Percentiles rank a stretch among this genome's conserved stretches.
Conservation (phyloP, 2,797 vertebrate genomes). For the Sebastes vulpes region DNA sequence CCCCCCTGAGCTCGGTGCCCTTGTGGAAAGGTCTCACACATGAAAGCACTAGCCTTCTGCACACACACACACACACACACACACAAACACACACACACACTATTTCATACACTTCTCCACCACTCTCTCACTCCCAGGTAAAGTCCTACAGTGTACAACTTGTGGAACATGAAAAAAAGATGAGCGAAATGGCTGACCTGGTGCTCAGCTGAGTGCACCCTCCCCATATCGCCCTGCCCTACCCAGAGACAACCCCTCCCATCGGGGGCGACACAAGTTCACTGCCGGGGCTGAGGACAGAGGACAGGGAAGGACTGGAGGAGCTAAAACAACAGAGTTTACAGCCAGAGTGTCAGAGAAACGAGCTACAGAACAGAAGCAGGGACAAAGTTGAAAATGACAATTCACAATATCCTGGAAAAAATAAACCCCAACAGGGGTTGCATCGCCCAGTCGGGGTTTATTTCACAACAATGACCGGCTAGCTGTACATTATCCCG, state of each 20-base stretch:
- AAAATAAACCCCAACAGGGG: too few species aligned
- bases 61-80: background rate
- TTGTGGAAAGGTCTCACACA: slow-evolving; percentile 47
- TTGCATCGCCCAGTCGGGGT: too few species aligned
- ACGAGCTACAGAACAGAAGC: background rate
- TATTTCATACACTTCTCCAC: background rate
- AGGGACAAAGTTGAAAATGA: background rate
- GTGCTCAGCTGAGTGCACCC: slow-evolving; percentile 18
- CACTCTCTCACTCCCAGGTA: background rate
- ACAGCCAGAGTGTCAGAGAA: background rate
- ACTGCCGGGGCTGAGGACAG: background rate
- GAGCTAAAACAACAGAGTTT: background rate
- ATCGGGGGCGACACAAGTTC: slow-evolving; percentile 39
- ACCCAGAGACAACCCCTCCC: slow-evolving; percentile 48
- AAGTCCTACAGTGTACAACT: slow-evolving; percentile 32
- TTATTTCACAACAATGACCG: too few species aligned
- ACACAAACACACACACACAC: background rate
- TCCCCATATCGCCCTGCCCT: background rate
- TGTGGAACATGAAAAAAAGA: slow-evolving; percentile 67
- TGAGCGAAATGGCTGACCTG: slow-evolving; percentile 59
- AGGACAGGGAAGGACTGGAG: slow-evolving; percentile 41
- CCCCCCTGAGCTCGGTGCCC: slow-evolving; percentile 52
- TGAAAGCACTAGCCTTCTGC: background rate
- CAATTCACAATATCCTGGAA: background rate
- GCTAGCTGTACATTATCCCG: too few species aligned